Evolutionary conservation across 2,888 invertebrate genomes (phyloP), one percentile per base, ranked within the genome.

Genomic region (Polydrusus pterygomalis): DNA sequence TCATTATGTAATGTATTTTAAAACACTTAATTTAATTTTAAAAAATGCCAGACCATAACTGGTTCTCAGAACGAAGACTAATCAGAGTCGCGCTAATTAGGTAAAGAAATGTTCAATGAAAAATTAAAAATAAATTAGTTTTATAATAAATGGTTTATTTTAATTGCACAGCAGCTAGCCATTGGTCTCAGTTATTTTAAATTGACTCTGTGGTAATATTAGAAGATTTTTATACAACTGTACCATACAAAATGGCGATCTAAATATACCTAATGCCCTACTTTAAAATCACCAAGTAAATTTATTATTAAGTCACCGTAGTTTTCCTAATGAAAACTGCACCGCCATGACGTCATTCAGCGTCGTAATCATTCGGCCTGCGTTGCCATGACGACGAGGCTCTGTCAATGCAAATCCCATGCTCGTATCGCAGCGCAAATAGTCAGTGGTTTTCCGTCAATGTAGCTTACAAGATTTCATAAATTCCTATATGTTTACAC

Each of bases 321-420:
- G 49, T 67, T 73, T 43, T 60, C 60, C 25, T 73, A 60, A 73
- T 68, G 68, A 62, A 67, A 73, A 60, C 73, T 73, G 68, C 73
- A 73, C 60, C 18, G 51, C 25, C 62, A 49, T 73, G 73, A 73
- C 73, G 73, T 73, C 73, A 73, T 43, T 60, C 51, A 47, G 68
- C 62, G 68, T 68, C 73, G 73, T 73, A 68, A 67, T 73, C 67
- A 73, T 58, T 73, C 68, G 43, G 73, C 20, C 62, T 51, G 15
- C 45, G 67, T 73, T 38, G 30, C 67, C 51, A 73, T 68, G 58
- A 38, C 74, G 17, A 74, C 74, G 63, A 64, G 69, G 69, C 74
- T 62, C 68, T 68, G 68, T 62, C 51, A 74, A 74, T 74, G 73
- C 73, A 73, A 73, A 67, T 73, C 60, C 60, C 56, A 43, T 20